phyloP scores from a whole-genome alignment of 2,113 vertebrate genomes.

The Manacus vitellinus region DNA sequence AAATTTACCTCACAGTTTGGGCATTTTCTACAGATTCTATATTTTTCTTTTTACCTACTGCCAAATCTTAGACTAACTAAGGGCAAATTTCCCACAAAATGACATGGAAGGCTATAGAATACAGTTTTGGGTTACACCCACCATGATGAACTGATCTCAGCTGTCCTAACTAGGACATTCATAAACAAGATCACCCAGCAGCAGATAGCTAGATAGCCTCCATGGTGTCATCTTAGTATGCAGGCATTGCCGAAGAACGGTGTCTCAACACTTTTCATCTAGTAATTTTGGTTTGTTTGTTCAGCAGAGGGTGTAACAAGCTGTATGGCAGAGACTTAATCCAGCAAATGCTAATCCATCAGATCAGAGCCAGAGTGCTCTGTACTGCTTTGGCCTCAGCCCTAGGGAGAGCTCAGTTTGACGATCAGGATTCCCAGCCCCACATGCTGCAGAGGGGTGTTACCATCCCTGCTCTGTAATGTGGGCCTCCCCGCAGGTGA shows the following conservation, averaged over 20 bases:
- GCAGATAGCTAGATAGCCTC: neutral
- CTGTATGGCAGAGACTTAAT: neutral
- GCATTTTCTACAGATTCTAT: neutral
- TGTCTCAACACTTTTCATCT: neutral
- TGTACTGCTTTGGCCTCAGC: neutral
- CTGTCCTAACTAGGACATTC: too few species aligned
- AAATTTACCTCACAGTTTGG: neutral
- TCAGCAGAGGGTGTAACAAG: neutral
- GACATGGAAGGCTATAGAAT: too few species aligned
- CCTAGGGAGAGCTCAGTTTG: neutral
- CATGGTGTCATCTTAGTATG: neutral
- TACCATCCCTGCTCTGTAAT: fast-evolving
- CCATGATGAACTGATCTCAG: too few species aligned
- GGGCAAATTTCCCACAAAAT: neutral
- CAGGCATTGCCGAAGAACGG: neutral
- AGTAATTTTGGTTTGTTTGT: neutral
- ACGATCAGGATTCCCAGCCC: neutral
- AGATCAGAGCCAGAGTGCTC: neutral
- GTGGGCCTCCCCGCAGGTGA: neutral
- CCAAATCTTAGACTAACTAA: neutral
- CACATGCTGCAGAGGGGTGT: fast-evolving
- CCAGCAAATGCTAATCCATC: neutral
- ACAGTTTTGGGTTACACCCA: too few species aligned
- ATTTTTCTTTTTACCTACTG: neutral
- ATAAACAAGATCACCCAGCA: neutral